Evolutionary conservation across 2,888 invertebrate genomes (phyloP).

Genomic region (Tethea ocularis): DNA sequence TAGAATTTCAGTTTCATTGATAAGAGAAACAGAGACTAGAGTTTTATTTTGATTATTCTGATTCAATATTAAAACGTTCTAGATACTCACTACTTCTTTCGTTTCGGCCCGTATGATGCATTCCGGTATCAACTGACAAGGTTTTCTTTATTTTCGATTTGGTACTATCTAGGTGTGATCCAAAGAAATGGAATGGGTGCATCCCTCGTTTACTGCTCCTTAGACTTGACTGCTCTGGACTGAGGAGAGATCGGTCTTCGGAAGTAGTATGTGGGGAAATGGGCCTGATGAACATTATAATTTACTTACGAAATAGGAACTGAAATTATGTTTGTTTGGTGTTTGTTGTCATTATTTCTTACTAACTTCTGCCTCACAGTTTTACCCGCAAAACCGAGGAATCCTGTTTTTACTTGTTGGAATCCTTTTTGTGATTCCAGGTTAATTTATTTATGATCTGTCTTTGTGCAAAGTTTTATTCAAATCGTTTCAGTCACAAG

Average conservation of each 20-base stretch:
- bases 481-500: no score
- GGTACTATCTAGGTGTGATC: constrained; percentile 71
- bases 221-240: constrained; percentile 72
- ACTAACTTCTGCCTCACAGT: no score
- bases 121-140: constrained; percentile 78
- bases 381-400: no score
- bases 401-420: no score
- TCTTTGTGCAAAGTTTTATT: no score
- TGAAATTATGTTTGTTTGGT: no score
- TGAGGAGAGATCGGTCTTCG: constrained; percentile 75
- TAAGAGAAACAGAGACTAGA: no score
- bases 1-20: neutral
- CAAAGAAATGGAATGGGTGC: constrained; percentile 76
- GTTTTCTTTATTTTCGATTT: constrained; percentile 80
- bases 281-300: constrained; percentile 50
- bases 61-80: no score
- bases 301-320: neutral
- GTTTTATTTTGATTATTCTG: no score
- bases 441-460: no score
- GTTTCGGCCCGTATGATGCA: constrained; percentile 78
- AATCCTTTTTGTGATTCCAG: no score
- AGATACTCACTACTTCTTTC: constrained; percentile 67
- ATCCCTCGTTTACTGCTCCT: constrained; percentile 58
- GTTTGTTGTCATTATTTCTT: constrained; percentile 7
- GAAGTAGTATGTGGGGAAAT: constrained; percentile 74